Percentiles rank a stretch among this genome's conserved stretches.
phyloP scores from a whole-genome alignment of 2,888 invertebrate species.

The Masnerella sp. region DNA sequence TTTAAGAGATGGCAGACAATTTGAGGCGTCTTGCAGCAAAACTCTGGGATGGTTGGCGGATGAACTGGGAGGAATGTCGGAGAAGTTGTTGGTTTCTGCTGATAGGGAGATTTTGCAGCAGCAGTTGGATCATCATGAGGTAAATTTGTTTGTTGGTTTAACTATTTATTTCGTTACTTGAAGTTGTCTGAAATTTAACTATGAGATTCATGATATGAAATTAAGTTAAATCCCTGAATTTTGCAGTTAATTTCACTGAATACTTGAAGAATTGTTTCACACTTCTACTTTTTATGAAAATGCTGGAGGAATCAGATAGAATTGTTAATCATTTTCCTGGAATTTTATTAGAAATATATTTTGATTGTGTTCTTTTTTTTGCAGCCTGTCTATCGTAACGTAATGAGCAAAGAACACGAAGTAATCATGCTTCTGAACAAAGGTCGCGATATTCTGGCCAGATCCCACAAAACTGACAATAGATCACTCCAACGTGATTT shows the following conservation, averaged over 20 bases:
- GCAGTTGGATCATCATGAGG: conserved; percentile 92
- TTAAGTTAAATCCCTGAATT: too few relatives aligned
- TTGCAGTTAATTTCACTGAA: too few relatives aligned
- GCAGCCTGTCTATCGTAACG: conserved; percentile 90
- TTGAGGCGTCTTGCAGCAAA: conserved; percentile 92
- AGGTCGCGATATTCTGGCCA: conserved; percentile 85
- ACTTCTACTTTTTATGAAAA: too few relatives aligned
- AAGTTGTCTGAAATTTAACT: too few relatives aligned
- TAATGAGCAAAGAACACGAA: conserved; percentile 93
- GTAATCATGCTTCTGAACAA: conserved; percentile 96
- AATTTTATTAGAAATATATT: not conserved
- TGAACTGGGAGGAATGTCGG: conserved; percentile 86
- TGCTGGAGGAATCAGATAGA: too few relatives aligned
- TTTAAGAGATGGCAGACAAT: conserved; percentile 91
- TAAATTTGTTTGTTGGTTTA: too few relatives aligned
- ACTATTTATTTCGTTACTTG: too few relatives aligned
- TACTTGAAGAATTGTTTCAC: too few relatives aligned
- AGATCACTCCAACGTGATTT: conserved; percentile 87
- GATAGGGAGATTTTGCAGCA: conserved; percentile 89
- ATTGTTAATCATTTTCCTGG: too few relatives aligned
- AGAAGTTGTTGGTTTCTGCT: conserved; percentile 91
- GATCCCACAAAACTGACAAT: conserved; percentile 78
- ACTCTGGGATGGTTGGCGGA: conserved; percentile 94
- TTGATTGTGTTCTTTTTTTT: conserved; percentile 46
- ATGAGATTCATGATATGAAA: too few relatives aligned